Evolutionary conservation across 2,797 vertebrate species (phyloP).

Genomic region (Gila robusta): DNA sequence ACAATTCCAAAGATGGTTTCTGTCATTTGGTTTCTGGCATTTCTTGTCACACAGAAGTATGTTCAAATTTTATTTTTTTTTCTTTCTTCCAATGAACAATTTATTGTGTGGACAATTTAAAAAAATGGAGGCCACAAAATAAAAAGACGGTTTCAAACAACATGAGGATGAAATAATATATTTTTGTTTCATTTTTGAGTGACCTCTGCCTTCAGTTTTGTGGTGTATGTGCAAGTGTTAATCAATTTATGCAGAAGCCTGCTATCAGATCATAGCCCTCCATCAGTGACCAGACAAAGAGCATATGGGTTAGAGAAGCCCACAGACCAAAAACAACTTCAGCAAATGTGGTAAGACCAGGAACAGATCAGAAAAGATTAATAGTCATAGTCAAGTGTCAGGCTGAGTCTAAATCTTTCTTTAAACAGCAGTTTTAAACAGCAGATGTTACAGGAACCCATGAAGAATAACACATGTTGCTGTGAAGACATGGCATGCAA

Average conservation of each 20-base stretch:
- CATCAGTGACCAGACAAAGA: neutral
- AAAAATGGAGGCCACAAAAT: neutral
- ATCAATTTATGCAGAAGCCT: neutral
- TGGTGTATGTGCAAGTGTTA: neutral
- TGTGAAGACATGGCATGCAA: neutral
- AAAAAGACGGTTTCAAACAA: neutral
- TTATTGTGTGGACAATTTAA: neutral
- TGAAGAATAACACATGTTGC: neutral
- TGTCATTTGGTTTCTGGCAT: neutral
- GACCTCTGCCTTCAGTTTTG: neutral
- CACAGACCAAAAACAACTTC: slow-evolving; percentile 1
- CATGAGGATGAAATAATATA: neutral
- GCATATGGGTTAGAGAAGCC: neutral
- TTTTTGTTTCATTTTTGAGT: neutral
- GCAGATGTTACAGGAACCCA: slow-evolving; percentile 7
- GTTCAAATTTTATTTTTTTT: neutral
- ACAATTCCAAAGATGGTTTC: neutral
- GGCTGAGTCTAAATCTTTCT: neutral
- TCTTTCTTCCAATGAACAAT: neutral
- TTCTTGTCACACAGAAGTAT: neutral
- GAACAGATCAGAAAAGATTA: neutral
- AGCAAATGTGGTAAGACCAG: neutral
- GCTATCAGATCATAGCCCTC: neutral
- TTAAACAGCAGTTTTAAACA: neutral
- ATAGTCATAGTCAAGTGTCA: neutral